Base-by-base conservation (phyloP, 2,113 vertebrate species). In the Camelus dromedarius region DNA sequence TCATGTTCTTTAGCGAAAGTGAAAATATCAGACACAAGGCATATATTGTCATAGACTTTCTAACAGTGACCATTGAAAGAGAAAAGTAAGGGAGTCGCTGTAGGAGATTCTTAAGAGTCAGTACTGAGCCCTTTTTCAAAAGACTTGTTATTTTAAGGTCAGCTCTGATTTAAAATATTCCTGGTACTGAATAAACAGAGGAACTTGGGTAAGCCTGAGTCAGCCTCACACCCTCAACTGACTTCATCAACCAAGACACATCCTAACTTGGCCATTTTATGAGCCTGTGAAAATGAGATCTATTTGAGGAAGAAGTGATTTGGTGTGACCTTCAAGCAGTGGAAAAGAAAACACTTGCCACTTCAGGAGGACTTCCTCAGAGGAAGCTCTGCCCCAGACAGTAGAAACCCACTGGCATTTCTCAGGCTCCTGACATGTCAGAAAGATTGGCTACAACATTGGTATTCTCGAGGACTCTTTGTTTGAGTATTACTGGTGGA, bases 141-240 rank as follows among this genome's bases (percentile, higher is more conserved):
- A 10, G 35, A 95, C 95, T 96, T 98, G 48, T 95, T 98, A 96
- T 98, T 98, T 98, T 98, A 95, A 97, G 84, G 91, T 97, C 97
- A 98, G 42, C 94, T 98, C 94, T 98, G 95, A 98, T 98, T 96
- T 98, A 98, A 98, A 98, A 98, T 97, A 98, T 95, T 98, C 96
- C 97, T 98, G 95, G 95, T 98, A 97, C 97, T 96, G 94, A 98
- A 98, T 97, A 98, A 97, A 96, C 97, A 98, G 97, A 96, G 97
- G 90, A 98, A 98, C 97, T 84, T 94, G 96, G 95, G 98, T 98
- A 98, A 97, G 94, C 98, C 97, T 98, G 98, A 98, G 94, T 98
- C 98, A 98, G 93, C 88, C 83, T 97, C 91, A 94, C 97, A 93
- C 95, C 97, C 28, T 1, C n/a, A 96, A 91, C 96, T 98, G 97